Percentiles rank a stretch among this genome's conserved stretches.
Evolutionary conservation across 1,140 invertebrate species (phyloP).

Genomic region (Scylla paramamosain): DNA sequence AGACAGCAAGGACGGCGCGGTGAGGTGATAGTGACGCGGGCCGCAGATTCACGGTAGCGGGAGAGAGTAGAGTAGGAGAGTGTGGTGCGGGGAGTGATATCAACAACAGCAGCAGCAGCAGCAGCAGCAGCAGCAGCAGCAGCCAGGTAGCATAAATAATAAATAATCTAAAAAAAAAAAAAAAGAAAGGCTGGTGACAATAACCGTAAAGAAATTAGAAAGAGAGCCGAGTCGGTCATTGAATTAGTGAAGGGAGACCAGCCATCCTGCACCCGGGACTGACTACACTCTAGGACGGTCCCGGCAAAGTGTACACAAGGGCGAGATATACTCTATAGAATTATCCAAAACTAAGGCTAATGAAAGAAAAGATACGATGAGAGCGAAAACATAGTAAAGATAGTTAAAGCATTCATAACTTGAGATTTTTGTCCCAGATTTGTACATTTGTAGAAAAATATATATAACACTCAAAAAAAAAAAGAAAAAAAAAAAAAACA

Average conservation of each 20-base stretch:
- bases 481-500: not conserved
- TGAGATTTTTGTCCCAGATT: conserved; percentile 23
- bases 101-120: not conserved
- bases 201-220: not conserved
- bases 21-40: not conserved
- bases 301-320: not conserved
- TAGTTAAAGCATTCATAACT: conserved; percentile 24
- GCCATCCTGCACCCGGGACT: not conserved
- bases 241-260: not conserved
- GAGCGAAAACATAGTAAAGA: not conserved
- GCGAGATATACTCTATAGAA: not conserved
- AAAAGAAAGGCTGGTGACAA: not conserved
- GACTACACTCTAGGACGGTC: not conserved
- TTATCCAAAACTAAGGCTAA: not conserved
- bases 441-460: conserved; percentile 16
- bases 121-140: not conserved
- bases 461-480: not conserved
- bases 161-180: not conserved
- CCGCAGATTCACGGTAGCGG: not conserved
- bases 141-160: conserved; percentile 14
- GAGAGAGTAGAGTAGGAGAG: not conserved
- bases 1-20: not conserved
- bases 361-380: not conserved
- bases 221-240: not conserved
- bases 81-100: not conserved